A percentile compares a stretch with the other conserved stretches of the same genome.
Evolutionary conservation across 2,113 vertebrate species (phyloP).

Genomic region (Dicaeum eximium): DNA sequence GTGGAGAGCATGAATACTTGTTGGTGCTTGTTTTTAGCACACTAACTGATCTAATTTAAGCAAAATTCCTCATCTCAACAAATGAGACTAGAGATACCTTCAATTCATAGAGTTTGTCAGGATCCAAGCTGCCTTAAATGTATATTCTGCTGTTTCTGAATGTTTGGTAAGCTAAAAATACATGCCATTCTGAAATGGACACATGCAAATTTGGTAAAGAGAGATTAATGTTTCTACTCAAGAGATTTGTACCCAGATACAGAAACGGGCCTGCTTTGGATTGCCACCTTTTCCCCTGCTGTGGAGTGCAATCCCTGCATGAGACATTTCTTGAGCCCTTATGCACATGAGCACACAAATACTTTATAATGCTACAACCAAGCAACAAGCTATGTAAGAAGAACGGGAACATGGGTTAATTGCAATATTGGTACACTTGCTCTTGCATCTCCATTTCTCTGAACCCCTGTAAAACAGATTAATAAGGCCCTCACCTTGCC

Average conservation of each 20-base stretch:
- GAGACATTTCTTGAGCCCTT: background rate
- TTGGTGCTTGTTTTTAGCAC: background rate
- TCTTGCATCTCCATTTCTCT: background rate
- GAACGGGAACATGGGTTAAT: background rate
- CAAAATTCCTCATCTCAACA: background rate
- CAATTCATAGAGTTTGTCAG: background rate
- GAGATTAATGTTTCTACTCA: accelerated
- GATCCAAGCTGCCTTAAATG: background rate
- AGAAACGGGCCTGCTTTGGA: background rate
- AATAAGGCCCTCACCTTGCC: background rate
- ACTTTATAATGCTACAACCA: background rate
- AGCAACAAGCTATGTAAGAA: background rate
- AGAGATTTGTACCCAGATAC: background rate
- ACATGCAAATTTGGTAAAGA: background rate
- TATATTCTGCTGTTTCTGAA: background rate
- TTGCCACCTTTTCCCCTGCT: background rate
- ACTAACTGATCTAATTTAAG: background rate
- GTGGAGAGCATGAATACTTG: background rate
- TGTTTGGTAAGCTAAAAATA: background rate
- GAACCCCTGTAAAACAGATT: background rate
- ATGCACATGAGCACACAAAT: background rate
- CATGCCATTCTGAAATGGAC: background rate
- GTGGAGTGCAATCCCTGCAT: background rate
- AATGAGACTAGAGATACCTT: background rate
- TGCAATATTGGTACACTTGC: accelerated